Evolutionary conservation across 1,140 invertebrate species (phyloP).

Genomic region (Belonocnema kinseyi): DNA sequence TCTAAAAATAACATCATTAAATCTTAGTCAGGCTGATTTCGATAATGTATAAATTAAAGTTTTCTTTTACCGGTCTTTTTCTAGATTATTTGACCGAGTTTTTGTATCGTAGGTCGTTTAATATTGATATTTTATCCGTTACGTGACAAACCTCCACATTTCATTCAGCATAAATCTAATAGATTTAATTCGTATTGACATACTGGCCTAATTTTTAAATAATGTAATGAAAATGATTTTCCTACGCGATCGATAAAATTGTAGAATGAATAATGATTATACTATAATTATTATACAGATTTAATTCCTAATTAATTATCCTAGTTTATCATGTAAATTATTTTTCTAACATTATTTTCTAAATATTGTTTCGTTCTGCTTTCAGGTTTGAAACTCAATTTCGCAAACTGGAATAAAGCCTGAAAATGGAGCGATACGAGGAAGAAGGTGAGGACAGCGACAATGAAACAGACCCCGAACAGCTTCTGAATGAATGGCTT

Average conservation of each 20-base stretch:
- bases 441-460: conserved; percentile 75
- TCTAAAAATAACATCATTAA: too few relatives aligned
- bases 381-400: conserved; percentile 32
- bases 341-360: neutral
- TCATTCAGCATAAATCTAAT: too few relatives aligned
- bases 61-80: too few relatives aligned
- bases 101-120: too few relatives aligned
- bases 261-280: conserved; percentile 31
- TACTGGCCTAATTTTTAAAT: too few relatives aligned
- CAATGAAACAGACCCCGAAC: conserved; percentile 78
- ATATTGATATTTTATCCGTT: too few relatives aligned
- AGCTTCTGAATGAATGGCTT: conserved; percentile 81
- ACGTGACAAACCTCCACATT: too few relatives aligned
- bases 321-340: neutral
- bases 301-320: conserved; percentile 1
- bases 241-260: conserved; percentile 36
- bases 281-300: neutral
- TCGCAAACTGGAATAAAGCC: conserved; percentile 40
- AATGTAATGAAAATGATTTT: neutral
- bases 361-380: conserved; percentile 39
- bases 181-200: too few relatives aligned
- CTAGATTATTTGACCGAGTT: too few relatives aligned
- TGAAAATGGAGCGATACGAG: conserved; percentile 71
- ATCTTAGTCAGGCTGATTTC: too few relatives aligned
- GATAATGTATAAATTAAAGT: too few relatives aligned